phyloP scores from a whole-genome alignment of 2,113 vertebrate genomes.

The Solenodon paradoxus region DNA sequence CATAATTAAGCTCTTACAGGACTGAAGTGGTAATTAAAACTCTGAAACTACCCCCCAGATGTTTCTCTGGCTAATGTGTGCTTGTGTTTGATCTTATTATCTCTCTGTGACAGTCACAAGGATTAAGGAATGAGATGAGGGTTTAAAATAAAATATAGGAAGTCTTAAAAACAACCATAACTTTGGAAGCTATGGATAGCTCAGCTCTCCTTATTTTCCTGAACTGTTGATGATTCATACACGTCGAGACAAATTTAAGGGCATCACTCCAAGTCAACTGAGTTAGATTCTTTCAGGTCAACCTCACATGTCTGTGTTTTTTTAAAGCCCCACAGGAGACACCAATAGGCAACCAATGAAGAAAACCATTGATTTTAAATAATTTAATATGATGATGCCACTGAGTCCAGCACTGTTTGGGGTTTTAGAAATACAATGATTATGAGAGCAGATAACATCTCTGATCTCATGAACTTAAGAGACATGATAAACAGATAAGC shows the following conservation, averaged over 20 bases:
- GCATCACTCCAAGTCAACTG: not conserved
- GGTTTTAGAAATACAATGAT: not conserved
- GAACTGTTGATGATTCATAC: slow-evolving; percentile 16
- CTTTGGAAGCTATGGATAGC: not conserved
- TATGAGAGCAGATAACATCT: not conserved
- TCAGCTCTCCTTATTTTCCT: not conserved
- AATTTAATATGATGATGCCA: not conserved
- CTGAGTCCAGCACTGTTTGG: not conserved
- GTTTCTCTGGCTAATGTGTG: not conserved
- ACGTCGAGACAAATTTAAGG: not conserved
- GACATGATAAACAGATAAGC: not conserved
- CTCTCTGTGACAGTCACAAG: not conserved
- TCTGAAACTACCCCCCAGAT: not conserved
- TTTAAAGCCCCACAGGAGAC: not conserved
- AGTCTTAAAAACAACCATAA: slow-evolving; percentile 6
- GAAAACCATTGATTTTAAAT: not conserved
- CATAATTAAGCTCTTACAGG: not conserved
- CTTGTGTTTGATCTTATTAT: slow-evolving; percentile 9
- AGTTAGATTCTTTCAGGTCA: not conserved
- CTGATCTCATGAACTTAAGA: not conserved
- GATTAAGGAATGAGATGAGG: not conserved
- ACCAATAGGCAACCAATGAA: not conserved
- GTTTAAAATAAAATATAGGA: not conserved
- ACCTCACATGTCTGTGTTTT: not conserved
- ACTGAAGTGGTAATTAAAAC: slow-evolving; percentile 31